Conservation (phyloP, 2,888 invertebrate genomes). For the Caenorhabditis auriculariae region DNA sequence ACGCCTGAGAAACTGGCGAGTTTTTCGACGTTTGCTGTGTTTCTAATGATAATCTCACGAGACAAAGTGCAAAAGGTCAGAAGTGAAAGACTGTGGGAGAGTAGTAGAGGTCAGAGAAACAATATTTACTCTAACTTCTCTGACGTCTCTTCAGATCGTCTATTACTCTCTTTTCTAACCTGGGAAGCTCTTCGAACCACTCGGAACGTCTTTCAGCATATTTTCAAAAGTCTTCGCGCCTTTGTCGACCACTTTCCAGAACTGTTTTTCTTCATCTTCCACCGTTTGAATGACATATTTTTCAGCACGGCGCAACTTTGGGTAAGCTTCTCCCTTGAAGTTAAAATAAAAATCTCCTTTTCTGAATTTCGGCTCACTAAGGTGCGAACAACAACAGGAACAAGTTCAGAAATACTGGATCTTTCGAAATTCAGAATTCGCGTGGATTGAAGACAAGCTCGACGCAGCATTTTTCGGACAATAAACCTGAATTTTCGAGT, state of each 20-base stretch:
- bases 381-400: conserved; percentile 29
- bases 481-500: conserved; percentile 33
- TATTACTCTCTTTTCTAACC: too few relatives aligned
- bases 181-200: background rate
- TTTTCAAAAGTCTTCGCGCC: conserved; percentile 22
- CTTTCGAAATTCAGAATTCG: conserved; percentile 23
- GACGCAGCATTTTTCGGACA: conserved; percentile 44
- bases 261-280: conserved; percentile 26
- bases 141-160: too few relatives aligned
- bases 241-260: conserved; percentile 29
- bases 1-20: too few relatives aligned
- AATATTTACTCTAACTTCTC: too few relatives aligned
- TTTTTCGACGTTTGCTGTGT: too few relatives aligned
- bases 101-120: too few relatives aligned
- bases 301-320: conserved; percentile 7
- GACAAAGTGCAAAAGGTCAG: too few relatives aligned
- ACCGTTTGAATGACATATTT: conserved; percentile 6
- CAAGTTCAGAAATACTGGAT: conserved; percentile 15
- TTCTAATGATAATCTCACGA: too few relatives aligned
- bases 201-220: background rate
- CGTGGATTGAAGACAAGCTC: conserved; percentile 27
- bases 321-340: conserved; percentile 23
- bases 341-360: background rate
- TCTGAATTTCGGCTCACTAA: conserved; percentile 10
- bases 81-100: too few relatives aligned